Evolutionary conservation across 2,797 vertebrate species (phyloP).

Genomic region (Sebastes nivosus): DNA sequence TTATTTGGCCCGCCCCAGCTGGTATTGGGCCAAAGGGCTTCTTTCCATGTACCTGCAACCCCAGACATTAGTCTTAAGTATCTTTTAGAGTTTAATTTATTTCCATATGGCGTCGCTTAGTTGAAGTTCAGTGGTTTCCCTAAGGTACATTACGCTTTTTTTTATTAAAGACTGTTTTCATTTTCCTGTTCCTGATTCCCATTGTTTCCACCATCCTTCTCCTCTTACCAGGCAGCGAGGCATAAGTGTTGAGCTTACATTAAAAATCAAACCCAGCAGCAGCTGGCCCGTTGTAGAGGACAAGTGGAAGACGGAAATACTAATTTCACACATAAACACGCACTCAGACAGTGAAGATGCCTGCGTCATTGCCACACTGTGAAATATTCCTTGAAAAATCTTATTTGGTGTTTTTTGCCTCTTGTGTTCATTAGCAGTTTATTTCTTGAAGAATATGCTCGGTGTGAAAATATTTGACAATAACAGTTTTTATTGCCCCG

Average conservation of each 20-base stretch:
- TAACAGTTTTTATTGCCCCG: conserved; percentile 8
- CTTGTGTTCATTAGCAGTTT: conserved; percentile 40
- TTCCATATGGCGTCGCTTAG: conserved; percentile 15
- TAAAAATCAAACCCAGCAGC: conserved; percentile 37
- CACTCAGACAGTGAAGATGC: background rate
- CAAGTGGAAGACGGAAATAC: background rate
- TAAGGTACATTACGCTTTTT: conserved; percentile 18
- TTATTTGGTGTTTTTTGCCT: conserved; percentile 2
- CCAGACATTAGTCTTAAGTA: conserved; percentile 51
- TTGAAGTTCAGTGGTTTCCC: conserved; percentile 31
- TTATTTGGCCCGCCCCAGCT: conserved; percentile 54
- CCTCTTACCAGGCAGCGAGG: conserved; percentile 17
- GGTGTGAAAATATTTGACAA: conserved; percentile 31
- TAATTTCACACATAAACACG: background rate
- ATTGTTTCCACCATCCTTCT: conserved; percentile 37
- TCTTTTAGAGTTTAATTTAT: conserved; percentile 57
- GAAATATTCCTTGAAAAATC: background rate
- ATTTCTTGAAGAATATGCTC: conserved; percentile 33
- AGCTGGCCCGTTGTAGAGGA: conserved; percentile 1
- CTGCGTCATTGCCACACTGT: background rate
- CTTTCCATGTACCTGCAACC: conserved; percentile 47
- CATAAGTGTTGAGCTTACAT: conserved; percentile 10
- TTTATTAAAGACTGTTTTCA: conserved; percentile 29
- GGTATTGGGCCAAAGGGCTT: conserved; percentile 47
- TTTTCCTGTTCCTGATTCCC: conserved; percentile 23